phyloP scores from a whole-genome alignment of 2,888 invertebrate species.

The Phyllotreta cruciferae region DNA sequence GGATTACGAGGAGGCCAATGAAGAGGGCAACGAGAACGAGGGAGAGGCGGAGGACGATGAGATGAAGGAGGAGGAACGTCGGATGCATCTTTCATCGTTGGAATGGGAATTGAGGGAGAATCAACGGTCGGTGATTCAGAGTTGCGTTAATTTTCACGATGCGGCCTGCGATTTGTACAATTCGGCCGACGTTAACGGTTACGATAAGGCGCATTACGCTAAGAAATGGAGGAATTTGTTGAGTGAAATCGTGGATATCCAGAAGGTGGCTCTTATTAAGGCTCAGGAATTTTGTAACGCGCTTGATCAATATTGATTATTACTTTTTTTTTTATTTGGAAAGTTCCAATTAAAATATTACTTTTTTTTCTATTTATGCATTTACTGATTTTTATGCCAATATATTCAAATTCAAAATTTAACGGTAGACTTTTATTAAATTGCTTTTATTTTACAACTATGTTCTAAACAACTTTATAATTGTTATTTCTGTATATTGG shows the following conservation, averaged over 20 bases:
- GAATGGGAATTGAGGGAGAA: slow-evolving; percentile 76
- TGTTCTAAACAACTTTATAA: no score
- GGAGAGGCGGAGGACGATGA: slow-evolving; percentile 46
- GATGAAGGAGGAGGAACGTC: slow-evolving; percentile 43
- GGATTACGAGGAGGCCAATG: slow-evolving; percentile 37
- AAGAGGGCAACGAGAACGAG: slow-evolving; percentile 42
- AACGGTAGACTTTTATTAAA: no score
- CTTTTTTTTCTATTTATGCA: slow-evolving; percentile 7
- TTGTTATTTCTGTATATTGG: no score
- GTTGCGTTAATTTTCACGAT: slow-evolving; percentile 74
- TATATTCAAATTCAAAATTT: no score
- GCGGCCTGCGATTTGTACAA: slow-evolving; percentile 78
- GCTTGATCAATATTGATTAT: slow-evolving; percentile 43
- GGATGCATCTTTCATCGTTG: slow-evolving; percentile 44
- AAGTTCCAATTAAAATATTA: slow-evolving; percentile 23
- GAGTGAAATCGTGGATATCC: slow-evolving; percentile 54
- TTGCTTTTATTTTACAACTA: no score
- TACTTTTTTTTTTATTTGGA: slow-evolving; percentile 31
- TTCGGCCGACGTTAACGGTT: slow-evolving; percentile 87
- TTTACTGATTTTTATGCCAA: no score
- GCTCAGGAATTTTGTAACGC: slow-evolving; percentile 53
- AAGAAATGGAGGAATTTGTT: slow-evolving; percentile 54
- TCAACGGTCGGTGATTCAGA: slow-evolving; percentile 81
- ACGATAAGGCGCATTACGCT: slow-evolving; percentile 75
- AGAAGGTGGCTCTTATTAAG: slow-evolving; percentile 53